Percentiles rank a stretch among this genome's conserved stretches.
Conservation (phyloP, 64 coral and sea anemone species). For the Stichodactyla mertensii region DNA sequence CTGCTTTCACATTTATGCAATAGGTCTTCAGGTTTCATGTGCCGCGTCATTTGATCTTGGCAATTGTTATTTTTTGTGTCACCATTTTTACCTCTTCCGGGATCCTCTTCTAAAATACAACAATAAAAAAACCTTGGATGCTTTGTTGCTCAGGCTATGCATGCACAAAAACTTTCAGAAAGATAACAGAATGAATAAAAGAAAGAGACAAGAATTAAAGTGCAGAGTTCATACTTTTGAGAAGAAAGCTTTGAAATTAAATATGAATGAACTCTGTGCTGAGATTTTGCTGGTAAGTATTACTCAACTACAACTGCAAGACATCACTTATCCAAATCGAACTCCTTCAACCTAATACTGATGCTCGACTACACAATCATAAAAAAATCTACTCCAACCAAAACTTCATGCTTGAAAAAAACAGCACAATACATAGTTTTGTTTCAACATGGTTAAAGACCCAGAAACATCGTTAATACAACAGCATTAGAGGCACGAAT, state of each 20-base stretch:
- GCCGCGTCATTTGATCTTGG: conserved; percentile 29
- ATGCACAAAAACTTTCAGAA: neutral
- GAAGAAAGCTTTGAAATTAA: neutral
- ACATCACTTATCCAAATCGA: neutral
- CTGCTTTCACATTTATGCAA: conserved; percentile 76
- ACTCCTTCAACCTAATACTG: neutral
- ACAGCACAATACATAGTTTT: too few relatives aligned
- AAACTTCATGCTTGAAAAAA: too few relatives aligned
- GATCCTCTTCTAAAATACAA: neutral
- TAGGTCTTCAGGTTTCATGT: conserved; percentile 4
- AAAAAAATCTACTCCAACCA: neutral
- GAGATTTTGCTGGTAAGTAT: neutral
- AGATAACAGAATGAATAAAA: neutral
- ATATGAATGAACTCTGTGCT: neutral
- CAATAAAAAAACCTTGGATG: neutral
- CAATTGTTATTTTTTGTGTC: conserved; percentile 25
- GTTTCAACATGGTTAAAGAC: neutral
- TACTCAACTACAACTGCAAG: neutral
- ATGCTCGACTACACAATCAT: neutral
- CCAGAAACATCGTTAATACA: neutral
- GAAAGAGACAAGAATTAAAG: neutral
- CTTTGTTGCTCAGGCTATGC: neutral
- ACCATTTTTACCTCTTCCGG: conserved; percentile 1
- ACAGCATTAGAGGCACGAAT: neutral
- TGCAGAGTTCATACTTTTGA: neutral